Percentiles rank a stretch among this genome's conserved stretches.
These are phyloP conservation scores for Zaprionus davidi DNA, from an alignment of 1,140 invertebrate species.

Conservation along the genomic window DNA sequence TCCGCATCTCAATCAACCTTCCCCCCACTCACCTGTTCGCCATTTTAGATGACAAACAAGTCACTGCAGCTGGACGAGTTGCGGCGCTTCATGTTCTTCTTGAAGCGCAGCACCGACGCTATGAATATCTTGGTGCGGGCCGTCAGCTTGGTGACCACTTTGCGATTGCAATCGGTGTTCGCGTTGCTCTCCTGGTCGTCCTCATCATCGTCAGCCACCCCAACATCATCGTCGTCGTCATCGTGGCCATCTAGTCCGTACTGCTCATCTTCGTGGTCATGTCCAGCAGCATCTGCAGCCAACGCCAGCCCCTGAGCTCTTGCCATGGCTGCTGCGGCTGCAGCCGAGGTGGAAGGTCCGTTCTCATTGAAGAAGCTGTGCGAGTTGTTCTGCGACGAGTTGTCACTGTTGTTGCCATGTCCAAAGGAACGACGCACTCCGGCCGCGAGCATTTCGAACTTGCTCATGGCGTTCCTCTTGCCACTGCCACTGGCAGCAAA, in stretches of 20 bases:
- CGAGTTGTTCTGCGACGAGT: slow-evolving; percentile 14
- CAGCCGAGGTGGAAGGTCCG: slow-evolving; percentile 52
- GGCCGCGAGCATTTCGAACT: slow-evolving; percentile 67
- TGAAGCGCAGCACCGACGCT: slow-evolving; percentile 77
- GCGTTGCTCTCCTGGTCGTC: slow-evolving; percentile 2
- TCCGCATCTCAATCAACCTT: background rate
- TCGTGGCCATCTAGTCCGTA: slow-evolving; percentile 8
- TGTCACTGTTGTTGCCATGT: slow-evolving; percentile 3
- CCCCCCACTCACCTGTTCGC: background rate
- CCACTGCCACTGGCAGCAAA: slow-evolving; percentile 4
- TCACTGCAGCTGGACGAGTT: slow-evolving; percentile 81
- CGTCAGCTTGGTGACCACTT: slow-evolving; percentile 77
- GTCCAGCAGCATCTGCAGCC: background rate
- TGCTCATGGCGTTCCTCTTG: slow-evolving; percentile 41
- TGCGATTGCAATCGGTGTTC: slow-evolving; percentile 62
- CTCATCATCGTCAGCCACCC: slow-evolving; percentile 18
- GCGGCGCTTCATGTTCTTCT: slow-evolving; percentile 73
- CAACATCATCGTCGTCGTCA: slow-evolving; percentile 32
- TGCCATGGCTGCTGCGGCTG: slow-evolving; percentile 27
- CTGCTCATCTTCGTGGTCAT: background rate
- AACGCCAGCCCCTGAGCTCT: background rate
- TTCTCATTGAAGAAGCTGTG: slow-evolving; percentile 26
- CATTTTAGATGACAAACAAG: slow-evolving; percentile 77
- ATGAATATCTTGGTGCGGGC: slow-evolving; percentile 75
- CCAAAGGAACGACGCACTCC: slow-evolving; percentile 17